These are phyloP conservation scores for Danio tinwini DNA, from an alignment of 2,797 vertebrate species.

Conservation along the genomic window DNA sequence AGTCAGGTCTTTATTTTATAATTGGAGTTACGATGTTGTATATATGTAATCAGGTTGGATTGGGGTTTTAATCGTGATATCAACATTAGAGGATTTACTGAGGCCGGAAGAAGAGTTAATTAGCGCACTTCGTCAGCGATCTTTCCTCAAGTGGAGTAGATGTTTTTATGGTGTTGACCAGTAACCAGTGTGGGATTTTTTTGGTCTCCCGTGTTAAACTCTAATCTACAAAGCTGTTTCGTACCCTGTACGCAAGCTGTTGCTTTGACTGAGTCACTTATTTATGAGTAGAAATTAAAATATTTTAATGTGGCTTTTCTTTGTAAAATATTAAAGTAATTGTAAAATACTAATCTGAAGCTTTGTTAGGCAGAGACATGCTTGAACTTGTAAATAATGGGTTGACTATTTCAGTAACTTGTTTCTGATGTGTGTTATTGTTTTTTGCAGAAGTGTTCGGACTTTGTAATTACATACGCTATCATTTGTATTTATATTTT, in stretches of 20 bases:
- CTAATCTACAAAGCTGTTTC: slow-evolving; percentile 52
- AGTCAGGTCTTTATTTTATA: slow-evolving; percentile 50
- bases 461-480: slow-evolving; percentile 92
- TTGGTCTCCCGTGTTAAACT: slow-evolving; percentile 39
- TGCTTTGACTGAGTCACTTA: slow-evolving; percentile 71
- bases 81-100: slow-evolving; percentile 57
- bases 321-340: slow-evolving; percentile 84
- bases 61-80: slow-evolving; percentile 62
- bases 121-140: slow-evolving; percentile 34
- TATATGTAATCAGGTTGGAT: slow-evolving; percentile 68
- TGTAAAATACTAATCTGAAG: slow-evolving; percentile 79
- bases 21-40: slow-evolving; percentile 47
- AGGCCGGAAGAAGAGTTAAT: slow-evolving; percentile 18
- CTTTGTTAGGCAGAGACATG: slow-evolving; percentile 78
- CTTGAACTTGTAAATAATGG: slow-evolving; percentile 88
- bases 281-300: slow-evolving; percentile 86
- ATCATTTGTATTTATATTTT: slow-evolving; percentile 98
- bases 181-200: slow-evolving; percentile 49
- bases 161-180: slow-evolving; percentile 43
- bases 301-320: slow-evolving; percentile 86
- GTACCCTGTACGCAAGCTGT: slow-evolving; percentile 49
- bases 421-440: slow-evolving; percentile 88
- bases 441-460: slow-evolving; percentile 91
- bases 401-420: slow-evolving; percentile 76
- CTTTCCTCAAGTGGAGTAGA: slow-evolving; percentile 12